Evolutionary conservation across 2,113 vertebrate species (phyloP).

Genomic region (Gallinago paraguaiae): DNA sequence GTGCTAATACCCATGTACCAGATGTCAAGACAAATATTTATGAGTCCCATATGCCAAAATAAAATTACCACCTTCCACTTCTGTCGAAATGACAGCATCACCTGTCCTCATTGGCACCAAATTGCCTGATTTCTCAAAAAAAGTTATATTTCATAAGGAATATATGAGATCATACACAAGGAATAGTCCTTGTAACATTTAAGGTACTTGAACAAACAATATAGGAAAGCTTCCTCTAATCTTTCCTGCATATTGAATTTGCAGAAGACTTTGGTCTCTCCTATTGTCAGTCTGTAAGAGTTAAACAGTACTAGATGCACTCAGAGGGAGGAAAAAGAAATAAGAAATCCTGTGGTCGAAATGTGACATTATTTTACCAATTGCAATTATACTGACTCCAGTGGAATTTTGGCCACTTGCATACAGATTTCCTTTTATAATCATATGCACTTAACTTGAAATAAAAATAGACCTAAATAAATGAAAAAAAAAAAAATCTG

Average conservation of each 20-base stretch:
- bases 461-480: neutral
- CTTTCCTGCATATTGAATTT: neutral
- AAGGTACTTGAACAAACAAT: neutral
- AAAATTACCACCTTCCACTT: neutral
- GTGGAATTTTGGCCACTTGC: neutral
- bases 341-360: neutral
- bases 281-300: neutral
- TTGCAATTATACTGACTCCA: neutral
- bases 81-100: neutral
- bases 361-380: neutral
- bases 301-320: neutral
- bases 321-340: neutral
- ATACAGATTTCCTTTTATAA: neutral
- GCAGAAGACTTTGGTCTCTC: neutral
- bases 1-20: neutral
- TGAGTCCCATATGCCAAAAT: neutral
- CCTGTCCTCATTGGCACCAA: neutral
- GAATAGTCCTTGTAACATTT: neutral
- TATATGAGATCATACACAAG: neutral
- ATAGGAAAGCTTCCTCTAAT: neutral
- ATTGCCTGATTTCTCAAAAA: neutral
- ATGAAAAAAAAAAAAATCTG: neutral
- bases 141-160: neutral
- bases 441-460: neutral
- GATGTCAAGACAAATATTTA: neutral